These are phyloP conservation scores for Mythimna lalbum DNA, from an alignment of 2,888 invertebrate genomes.

Conservation along the genomic window DNA sequence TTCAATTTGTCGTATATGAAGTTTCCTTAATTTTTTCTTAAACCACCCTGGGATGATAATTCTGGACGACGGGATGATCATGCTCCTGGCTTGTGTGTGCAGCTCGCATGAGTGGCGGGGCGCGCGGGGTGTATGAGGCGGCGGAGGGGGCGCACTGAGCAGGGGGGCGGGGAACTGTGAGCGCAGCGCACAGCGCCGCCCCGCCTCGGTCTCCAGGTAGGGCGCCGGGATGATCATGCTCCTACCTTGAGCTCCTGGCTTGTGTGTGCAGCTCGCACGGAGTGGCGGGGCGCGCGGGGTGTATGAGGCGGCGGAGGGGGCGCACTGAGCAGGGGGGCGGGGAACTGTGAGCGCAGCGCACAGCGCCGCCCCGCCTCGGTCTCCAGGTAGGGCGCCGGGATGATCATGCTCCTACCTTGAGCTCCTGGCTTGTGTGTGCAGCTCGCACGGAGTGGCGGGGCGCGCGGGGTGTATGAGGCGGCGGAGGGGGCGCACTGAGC, in stretches of 20 bases:
- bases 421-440: constrained; percentile 61
- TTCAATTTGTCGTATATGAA: too few species aligned
- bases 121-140: constrained; percentile 53
- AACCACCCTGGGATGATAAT: too few species aligned
- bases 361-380: constrained; percentile 85
- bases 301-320: constrained; percentile 55
- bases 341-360: constrained; percentile 88
- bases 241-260: constrained; percentile 29
- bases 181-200: constrained; percentile 93
- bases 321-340: constrained; percentile 52
- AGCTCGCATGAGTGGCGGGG: constrained; percentile 21
- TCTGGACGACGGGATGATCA: neutral
- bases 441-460: constrained; percentile 23
- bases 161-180: constrained; percentile 88
- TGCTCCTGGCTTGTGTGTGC: constrained; percentile 62
- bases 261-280: constrained; percentile 59
- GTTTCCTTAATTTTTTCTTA: too few species aligned
- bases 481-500: constrained; percentile 49
- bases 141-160: constrained; percentile 49
- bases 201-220: constrained; percentile 94
- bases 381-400: constrained; percentile 96
- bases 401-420: neutral
- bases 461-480: constrained; percentile 53
- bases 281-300: constrained; percentile 41
- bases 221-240: constrained; percentile 92